Evolutionary conservation across 2,797 vertebrate genomes (phyloP).

Genomic region (Schizopygopsis malacanthus): DNA sequence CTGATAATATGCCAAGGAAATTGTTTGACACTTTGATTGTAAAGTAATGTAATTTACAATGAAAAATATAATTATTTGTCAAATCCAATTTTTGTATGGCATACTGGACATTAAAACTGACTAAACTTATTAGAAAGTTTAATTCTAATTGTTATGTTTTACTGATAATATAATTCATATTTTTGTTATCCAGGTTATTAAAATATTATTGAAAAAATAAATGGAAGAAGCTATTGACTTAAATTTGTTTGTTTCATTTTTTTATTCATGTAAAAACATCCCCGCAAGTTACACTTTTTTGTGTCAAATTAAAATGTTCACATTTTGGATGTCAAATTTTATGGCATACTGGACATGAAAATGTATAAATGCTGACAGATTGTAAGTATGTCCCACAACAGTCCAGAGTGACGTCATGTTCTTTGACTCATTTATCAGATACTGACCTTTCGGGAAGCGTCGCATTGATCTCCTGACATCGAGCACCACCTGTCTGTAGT

Average conservation of each 20-base stretch:
- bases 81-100: not conserved
- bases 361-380: not conserved
- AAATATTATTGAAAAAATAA: not conserved
- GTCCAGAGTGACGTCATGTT: not conserved
- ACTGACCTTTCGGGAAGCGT: constrained; percentile 82
- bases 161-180: not conserved
- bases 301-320: not conserved
- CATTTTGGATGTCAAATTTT: not conserved
- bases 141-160: not conserved
- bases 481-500: constrained; percentile 84
- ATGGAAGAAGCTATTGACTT: not conserved
- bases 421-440: not conserved
- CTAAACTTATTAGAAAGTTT: not conserved
- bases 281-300: not conserved
- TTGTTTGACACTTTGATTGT: not conserved
- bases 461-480: constrained; percentile 84
- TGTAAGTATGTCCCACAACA: not conserved
- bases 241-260: not conserved
- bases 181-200: not conserved
- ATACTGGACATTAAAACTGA: not conserved
- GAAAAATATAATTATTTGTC: not conserved
- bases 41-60: not conserved
- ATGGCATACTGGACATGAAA: not conserved
- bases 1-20: not conserved
- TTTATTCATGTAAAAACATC: not conserved